Conservation (phyloP, 2,113 vertebrate genomes). For the Otocyon megalotis region DNA sequence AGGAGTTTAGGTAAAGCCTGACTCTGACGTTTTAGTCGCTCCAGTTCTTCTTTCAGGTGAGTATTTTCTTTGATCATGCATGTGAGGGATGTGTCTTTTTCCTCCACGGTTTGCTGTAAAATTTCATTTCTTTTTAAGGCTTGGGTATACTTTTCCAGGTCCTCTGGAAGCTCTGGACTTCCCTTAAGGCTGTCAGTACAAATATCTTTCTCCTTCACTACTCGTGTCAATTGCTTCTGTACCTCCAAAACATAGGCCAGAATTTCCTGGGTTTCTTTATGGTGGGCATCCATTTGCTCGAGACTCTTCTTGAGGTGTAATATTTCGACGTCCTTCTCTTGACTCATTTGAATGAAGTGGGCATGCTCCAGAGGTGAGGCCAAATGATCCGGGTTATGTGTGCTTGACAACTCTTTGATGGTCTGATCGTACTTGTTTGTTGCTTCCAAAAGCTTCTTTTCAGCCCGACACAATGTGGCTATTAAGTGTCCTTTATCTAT, state of each 20-base stretch:
- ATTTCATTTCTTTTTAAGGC: constrained; percentile 83
- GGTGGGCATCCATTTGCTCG: constrained; percentile 89
- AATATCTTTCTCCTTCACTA: constrained; percentile 92
- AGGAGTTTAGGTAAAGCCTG: constrained; percentile 89
- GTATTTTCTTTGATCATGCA: constrained; percentile 94
- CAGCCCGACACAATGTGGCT: constrained; percentile 87
- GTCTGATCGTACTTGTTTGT: constrained; percentile 90
- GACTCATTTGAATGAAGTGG: constrained; percentile 88
- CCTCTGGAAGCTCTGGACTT: constrained; percentile 82
- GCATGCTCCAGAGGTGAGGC: constrained; percentile 91
- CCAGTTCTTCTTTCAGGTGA: constrained; percentile 93
- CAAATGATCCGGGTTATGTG: constrained; percentile 89
- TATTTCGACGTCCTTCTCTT: constrained; percentile 92
- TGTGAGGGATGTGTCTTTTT: constrained; percentile 91
- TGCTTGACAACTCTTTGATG: constrained; percentile 88
- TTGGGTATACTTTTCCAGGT: constrained; percentile 83
- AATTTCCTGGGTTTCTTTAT: constrained; percentile 93
- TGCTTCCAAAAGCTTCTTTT: constrained; percentile 88
- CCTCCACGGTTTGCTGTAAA: constrained; percentile 89
- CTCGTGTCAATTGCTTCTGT: constrained; percentile 92
- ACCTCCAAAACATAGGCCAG: constrained; percentile 90
- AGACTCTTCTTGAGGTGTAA: constrained; percentile 88
- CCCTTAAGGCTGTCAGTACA: constrained; percentile 89
- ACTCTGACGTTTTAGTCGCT: constrained; percentile 90
- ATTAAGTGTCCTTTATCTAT: constrained; percentile 92